Percentiles rank a stretch among this genome's conserved stretches.
Conservation (phyloP, 2,888 invertebrate genomes). For the Pandemis cinnamomeana region DNA sequence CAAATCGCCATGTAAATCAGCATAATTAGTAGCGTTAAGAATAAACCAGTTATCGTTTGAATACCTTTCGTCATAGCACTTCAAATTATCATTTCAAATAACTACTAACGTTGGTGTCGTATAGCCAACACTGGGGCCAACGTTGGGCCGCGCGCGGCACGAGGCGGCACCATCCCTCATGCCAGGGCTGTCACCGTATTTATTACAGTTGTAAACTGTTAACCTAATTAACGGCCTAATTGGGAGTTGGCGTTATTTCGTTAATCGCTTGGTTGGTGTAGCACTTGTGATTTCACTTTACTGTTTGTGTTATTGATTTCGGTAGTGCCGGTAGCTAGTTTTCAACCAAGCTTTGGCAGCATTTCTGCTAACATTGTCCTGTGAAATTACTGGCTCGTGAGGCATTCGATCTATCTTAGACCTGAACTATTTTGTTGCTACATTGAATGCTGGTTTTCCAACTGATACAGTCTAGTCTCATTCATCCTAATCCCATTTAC, state of each 20-base stretch:
- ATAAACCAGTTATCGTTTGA: too few species aligned
- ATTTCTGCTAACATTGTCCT: too few species aligned
- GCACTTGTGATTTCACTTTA: constrained; percentile 12
- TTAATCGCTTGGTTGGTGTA: background rate
- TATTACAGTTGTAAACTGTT: constrained; percentile 19
- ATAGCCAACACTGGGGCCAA: background rate
- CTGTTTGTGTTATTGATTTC: background rate
- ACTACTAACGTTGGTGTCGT: background rate
- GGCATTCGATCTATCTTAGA: too few species aligned
- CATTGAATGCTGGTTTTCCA: too few species aligned
- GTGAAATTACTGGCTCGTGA: too few species aligned
- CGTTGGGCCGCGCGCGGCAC: constrained; percentile 50
- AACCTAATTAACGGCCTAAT: constrained; percentile 14
- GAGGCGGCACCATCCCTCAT: constrained; percentile 63
- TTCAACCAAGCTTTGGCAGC: too few species aligned
- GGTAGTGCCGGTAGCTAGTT: background rate
- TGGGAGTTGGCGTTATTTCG: constrained; percentile 2
- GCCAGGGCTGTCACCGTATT: constrained; percentile 12
- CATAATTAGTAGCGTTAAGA: too few species aligned
- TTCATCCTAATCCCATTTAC: too few species aligned
- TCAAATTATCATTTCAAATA: constrained; percentile 7
- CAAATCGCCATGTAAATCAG: too few species aligned
- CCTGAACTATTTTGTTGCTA: too few species aligned
- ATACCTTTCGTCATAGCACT: background rate
- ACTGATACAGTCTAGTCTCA: too few species aligned